phyloP scores from a whole-genome alignment of 2,888 invertebrate genomes.

The Cerceris rybyensis region DNA sequence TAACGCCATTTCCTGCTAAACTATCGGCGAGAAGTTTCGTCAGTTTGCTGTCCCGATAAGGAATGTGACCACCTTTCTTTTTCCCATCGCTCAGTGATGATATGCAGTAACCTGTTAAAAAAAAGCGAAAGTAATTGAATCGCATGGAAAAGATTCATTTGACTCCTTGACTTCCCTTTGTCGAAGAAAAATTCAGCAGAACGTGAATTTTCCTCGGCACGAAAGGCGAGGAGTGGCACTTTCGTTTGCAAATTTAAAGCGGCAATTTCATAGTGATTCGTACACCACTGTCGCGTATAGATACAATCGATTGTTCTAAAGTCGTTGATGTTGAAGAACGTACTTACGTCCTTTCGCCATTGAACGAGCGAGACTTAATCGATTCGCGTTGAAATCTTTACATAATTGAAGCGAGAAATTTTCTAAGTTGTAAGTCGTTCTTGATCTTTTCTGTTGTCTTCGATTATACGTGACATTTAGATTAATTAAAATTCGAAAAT shows the following conservation, averaged over 20 bases:
- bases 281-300: too few species aligned
- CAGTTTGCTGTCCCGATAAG: constrained; percentile 96
- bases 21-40: constrained; percentile 97
- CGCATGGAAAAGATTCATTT: background rate
- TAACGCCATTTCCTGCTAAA: constrained; percentile 96
- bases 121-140: background rate
- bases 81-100: constrained; percentile 93
- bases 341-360: too few species aligned
- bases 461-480: background rate
- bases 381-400: constrained; percentile 34
- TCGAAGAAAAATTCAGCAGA: too few species aligned
- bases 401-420: constrained; percentile 42
- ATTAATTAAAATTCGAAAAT: too few species aligned
- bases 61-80: constrained; percentile 92
- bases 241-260: too few species aligned
- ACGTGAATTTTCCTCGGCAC: too few species aligned
- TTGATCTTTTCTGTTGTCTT: background rate
- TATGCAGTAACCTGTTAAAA: constrained; percentile 92
- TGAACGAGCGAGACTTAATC: constrained; percentile 35
- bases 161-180: too few species aligned
- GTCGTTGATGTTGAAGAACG: background rate
- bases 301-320: background rate
- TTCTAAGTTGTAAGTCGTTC: constrained; percentile 6
- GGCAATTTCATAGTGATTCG: too few species aligned
- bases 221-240: too few species aligned